These are phyloP conservation scores for Chloropsis cyanopogon DNA, from an alignment of 2,113 vertebrate species.

Conservation along the genomic window DNA sequence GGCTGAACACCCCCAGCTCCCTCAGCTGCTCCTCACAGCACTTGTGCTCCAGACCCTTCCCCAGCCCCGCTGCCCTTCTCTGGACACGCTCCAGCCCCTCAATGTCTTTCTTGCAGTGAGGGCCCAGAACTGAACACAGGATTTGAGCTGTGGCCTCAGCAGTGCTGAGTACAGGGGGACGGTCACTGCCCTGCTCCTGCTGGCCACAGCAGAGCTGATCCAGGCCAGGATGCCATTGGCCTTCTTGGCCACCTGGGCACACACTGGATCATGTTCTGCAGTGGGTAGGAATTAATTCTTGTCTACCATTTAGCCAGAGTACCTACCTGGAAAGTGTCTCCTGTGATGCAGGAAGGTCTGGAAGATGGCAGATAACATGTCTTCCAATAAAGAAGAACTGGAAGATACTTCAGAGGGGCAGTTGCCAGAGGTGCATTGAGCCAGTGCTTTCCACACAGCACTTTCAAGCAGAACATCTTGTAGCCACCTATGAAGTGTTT, in stretches of 20 bases:
- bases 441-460: not conserved
- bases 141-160: not conserved
- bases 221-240: not conserved
- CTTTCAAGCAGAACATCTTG: not conserved
- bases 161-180: not conserved
- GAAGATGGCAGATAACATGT: not conserved
- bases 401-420: not conserved
- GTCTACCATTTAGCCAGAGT: not conserved
- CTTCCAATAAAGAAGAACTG: not conserved
- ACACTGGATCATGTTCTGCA: fast-evolving
- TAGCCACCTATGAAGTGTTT: not conserved
- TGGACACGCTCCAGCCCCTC: not conserved
- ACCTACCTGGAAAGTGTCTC: not conserved
- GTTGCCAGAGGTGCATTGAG: not conserved
- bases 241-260: not conserved
- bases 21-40: not conserved
- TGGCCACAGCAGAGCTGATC: not conserved
- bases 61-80: not conserved
- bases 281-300: not conserved
- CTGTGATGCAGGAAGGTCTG: not conserved
- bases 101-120: not conserved
- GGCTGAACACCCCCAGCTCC: not conserved
- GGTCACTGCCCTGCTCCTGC: not conserved
- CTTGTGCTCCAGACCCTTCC: not conserved
- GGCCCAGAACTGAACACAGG: not conserved